Conservation (phyloP, 2,113 vertebrate genomes). For the Chlorocebus sabaeus region DNA sequence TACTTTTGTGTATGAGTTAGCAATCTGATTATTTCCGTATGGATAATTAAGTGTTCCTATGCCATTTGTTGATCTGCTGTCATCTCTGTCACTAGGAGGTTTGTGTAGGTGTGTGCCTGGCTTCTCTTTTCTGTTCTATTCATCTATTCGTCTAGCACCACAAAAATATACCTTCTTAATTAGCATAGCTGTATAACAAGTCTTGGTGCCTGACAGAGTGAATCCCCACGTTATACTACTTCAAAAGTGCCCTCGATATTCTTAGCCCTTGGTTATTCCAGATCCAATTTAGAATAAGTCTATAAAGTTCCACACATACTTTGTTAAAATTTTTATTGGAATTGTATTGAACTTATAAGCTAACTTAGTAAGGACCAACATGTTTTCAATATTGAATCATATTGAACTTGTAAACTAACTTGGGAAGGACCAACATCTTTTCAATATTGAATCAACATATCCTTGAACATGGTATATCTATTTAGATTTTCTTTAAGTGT, state of each 20-base stretch:
- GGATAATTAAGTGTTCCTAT: background rate
- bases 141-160: background rate
- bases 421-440: background rate
- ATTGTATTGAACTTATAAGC: background rate
- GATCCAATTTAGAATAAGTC: background rate
- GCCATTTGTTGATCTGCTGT: background rate
- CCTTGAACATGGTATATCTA: constrained; percentile 14
- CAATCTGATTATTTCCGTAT: background rate
- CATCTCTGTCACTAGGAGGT: background rate
- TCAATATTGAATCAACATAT: background rate
- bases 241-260: background rate
- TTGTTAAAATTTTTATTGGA: background rate
- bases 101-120: background rate
- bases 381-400: background rate
- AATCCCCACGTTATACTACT: background rate
- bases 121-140: background rate
- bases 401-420: background rate
- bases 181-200: background rate
- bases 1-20: background rate
- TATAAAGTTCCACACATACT: background rate
- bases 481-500: background rate
- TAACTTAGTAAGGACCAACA: background rate
- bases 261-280: background rate
- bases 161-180: background rate
- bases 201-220: background rate